Evolutionary conservation across 2,888 invertebrate genomes (phyloP).

Genomic region (Zeuzera pyrina): DNA sequence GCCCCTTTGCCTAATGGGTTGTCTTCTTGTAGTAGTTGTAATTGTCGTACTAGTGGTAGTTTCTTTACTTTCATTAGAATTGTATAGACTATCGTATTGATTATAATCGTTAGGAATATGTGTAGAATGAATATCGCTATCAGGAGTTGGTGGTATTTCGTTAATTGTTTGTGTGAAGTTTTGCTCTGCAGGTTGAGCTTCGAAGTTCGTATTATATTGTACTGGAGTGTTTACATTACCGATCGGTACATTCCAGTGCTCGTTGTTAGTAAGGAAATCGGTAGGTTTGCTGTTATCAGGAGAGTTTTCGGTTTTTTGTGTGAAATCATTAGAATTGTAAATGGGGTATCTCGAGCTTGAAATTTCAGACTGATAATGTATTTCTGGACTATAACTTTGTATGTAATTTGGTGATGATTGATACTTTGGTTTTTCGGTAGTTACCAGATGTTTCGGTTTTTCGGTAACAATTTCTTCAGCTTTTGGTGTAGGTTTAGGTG

Average conservation of each 20-base stretch:
- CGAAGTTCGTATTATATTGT: slow-evolving; percentile 27
- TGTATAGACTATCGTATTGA: slow-evolving; percentile 34
- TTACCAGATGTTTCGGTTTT: slow-evolving; percentile 33
- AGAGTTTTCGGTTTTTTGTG: slow-evolving; percentile 29
- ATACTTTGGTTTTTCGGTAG: too few species aligned
- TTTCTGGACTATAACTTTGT: slow-evolving; percentile 55
- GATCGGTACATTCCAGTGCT: slow-evolving; percentile 9
- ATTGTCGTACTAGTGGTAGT: slow-evolving; percentile 41
- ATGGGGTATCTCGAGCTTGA: slow-evolving; percentile 38
- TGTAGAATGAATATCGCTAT: slow-evolving; percentile 25
- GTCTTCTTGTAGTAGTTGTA: slow-evolving; percentile 48
- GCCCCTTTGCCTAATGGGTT: slow-evolving; percentile 41
- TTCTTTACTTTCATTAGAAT: slow-evolving; percentile 26
- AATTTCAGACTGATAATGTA: slow-evolving; percentile 48
- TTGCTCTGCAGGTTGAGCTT: slow-evolving; percentile 26
- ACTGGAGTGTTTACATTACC: slow-evolving; percentile 18
- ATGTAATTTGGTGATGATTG: slow-evolving; percentile 41
- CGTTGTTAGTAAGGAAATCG: slow-evolving; percentile 18
- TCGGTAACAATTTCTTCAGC: slow-evolving; percentile 33
- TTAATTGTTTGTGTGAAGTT: slow-evolving; percentile 27
- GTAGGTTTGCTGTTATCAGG: slow-evolving; percentile 8
- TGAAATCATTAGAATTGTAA: slow-evolving; percentile 38
- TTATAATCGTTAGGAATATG: slow-evolving; percentile 32
- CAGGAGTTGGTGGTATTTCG: slow-evolving; percentile 24
- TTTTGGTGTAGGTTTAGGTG: slow-evolving; percentile 23